phyloP scores from a whole-genome alignment of 2,888 invertebrate genomes.

The Spisula solida region DNA sequence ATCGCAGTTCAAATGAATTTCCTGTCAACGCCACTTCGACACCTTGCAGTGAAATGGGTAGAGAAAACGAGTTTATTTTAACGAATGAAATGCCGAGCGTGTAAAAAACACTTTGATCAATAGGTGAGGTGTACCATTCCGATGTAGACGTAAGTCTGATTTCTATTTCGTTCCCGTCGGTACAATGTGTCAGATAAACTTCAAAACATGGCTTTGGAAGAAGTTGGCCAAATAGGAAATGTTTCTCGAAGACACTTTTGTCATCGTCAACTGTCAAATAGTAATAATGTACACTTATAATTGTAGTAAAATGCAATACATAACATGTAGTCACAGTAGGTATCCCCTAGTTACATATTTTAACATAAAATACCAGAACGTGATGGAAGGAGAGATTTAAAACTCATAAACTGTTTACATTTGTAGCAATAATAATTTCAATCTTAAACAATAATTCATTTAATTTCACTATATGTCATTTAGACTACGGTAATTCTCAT shows the following conservation, averaged over 20 bases:
- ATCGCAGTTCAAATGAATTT: background rate
- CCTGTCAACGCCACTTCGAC: slow-evolving; percentile 6
- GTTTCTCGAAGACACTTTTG: slow-evolving; percentile 34
- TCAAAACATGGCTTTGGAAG: slow-evolving; percentile 43
- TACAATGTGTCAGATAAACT: slow-evolving; percentile 39
- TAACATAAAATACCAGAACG: no score
- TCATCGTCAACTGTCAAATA: background rate
- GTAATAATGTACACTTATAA: no score
- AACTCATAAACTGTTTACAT: no score
- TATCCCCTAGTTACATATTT: no score
- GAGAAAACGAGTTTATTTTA: slow-evolving; percentile 34
- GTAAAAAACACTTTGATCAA: slow-evolving; percentile 15
- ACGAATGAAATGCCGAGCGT: slow-evolving; percentile 50
- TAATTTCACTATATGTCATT: no score
- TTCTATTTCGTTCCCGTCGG: slow-evolving; percentile 30
- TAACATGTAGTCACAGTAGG: no score
- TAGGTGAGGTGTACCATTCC: slow-evolving; percentile 36
- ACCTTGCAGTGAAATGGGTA: slow-evolving; percentile 48
- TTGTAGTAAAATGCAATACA: background rate
- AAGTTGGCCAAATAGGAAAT: background rate
- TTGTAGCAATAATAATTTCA: no score
- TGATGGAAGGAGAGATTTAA: no score
- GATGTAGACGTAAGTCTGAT: slow-evolving; percentile 51
- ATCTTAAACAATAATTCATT: no score
- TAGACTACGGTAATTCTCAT: no score